Evolutionary conservation across 2,113 vertebrate genomes (phyloP).

Genomic region (Ctenodactylus gundi): DNA sequence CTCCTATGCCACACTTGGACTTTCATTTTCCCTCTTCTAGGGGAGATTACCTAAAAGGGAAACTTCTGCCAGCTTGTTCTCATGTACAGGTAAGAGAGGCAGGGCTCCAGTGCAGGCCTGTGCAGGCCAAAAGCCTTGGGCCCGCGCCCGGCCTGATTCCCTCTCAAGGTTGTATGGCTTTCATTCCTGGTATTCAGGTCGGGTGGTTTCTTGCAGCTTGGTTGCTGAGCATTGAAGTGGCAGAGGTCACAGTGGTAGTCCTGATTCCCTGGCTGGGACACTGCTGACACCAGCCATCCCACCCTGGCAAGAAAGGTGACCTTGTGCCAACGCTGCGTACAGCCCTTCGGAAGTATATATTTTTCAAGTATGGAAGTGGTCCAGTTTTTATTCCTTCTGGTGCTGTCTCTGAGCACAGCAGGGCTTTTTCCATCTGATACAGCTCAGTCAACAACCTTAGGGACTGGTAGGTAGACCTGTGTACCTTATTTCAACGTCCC

Average conservation of each 20-base stretch:
- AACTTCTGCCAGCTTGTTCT: conserved; percentile 5
- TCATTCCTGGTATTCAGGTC: background rate
- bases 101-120: background rate
- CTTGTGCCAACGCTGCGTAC: conserved; percentile 75
- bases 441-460: conserved; percentile 60
- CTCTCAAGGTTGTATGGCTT: conserved; percentile 8
- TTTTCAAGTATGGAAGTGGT: conserved; percentile 27
- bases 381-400: conserved; percentile 48
- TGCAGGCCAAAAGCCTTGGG: background rate
- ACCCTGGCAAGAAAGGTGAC: conserved; percentile 81
- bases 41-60: background rate
- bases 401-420: background rate
- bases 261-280: conserved; percentile 66
- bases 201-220: background rate
- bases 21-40: conserved; percentile 16
- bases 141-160: background rate
- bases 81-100: background rate
- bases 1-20: background rate
- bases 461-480: conserved; percentile 68
- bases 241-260: background rate
- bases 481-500: conserved; percentile 14
- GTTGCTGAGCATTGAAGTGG: conserved; percentile 44
- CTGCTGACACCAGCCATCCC: conserved; percentile 10
- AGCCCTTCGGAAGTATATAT: conserved; percentile 47
- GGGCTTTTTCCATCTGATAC: conserved; percentile 55